Conservation (phyloP, 2,888 invertebrate species). For the Acanthosoma haemorrhoidale region DNA sequence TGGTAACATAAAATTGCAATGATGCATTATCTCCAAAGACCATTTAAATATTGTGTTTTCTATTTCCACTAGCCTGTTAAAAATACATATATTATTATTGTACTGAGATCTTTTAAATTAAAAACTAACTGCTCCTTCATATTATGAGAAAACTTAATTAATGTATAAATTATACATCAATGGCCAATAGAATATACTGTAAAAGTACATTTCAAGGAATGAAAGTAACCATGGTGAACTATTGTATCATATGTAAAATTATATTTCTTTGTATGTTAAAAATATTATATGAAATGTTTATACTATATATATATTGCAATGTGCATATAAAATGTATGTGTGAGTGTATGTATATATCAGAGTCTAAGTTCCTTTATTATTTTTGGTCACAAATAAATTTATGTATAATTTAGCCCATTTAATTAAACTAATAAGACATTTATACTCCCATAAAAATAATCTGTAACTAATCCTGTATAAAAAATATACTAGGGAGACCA, state of each 20-base stretch:
- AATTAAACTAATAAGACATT: neutral
- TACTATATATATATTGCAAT: conserved; percentile 1
- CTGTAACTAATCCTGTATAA: neutral
- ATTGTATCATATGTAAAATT: conserved; percentile 2
- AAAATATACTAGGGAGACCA: neutral
- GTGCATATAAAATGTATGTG: neutral
- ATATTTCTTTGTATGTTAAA: neutral
- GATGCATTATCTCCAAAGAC: too few species aligned
- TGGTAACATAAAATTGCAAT: too few species aligned
- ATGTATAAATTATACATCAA: neutral
- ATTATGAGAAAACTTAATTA: neutral
- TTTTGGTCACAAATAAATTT: neutral
- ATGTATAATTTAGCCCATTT: neutral
- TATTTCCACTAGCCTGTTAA: neutral
- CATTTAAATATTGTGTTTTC: neutral
- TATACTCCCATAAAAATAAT: neutral
- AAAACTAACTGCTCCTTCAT: neutral
- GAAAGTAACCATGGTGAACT: neutral
- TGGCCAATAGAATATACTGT: neutral
- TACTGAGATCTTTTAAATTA: too few species aligned
- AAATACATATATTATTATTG: too few species aligned
- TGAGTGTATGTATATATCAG: neutral
- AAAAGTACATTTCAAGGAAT: neutral
- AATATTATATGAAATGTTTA: too few species aligned
- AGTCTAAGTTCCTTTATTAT: conserved; percentile 6